Evolutionary conservation across 2,797 vertebrate genomes (phyloP).

Genomic region (Ctenochaetus hawaiiensis): DNA sequence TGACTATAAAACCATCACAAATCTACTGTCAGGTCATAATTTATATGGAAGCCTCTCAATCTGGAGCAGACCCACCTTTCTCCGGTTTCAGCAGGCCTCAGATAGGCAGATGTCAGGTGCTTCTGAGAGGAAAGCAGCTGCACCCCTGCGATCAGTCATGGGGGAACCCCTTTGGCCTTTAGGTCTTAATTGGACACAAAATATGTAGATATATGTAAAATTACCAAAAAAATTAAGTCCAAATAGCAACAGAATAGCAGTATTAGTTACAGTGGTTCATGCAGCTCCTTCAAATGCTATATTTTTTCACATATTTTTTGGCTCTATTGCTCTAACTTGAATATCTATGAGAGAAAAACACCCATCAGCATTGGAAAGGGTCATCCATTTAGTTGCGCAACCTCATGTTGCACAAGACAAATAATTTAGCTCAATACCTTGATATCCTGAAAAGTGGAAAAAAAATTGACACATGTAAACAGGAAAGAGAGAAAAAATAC

Average conservation of each 20-base stretch:
- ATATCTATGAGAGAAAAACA: too few relatives aligned
- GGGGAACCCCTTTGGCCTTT: conserved; percentile 60
- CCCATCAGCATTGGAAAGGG: too few relatives aligned
- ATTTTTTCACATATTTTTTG: too few relatives aligned
- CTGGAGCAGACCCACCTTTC: conserved; percentile 61
- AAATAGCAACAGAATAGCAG: conserved; percentile 37
- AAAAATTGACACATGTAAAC: conserved; percentile 61
- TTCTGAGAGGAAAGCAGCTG: conserved; percentile 62
- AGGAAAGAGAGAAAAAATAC: conserved; percentile 51
- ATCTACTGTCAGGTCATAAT: conserved; percentile 64
- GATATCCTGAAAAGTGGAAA: conserved; percentile 53
- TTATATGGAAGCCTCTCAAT: conserved; percentile 61
- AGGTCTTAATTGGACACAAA: conserved; percentile 43
- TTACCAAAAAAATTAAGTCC: conserved; percentile 39
- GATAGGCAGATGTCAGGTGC: conserved; percentile 72
- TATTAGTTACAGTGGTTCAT: not conserved
- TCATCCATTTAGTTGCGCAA: too few relatives aligned
- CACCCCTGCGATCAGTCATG: conserved; percentile 47
- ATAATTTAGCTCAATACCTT: too few relatives aligned
- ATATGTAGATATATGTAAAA: conserved; percentile 50
- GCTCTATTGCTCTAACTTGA: too few relatives aligned
- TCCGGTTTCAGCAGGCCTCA: conserved; percentile 62
- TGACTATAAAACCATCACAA: conserved; percentile 68
- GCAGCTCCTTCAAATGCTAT: too few relatives aligned
- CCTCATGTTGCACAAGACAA: too few relatives aligned